These are phyloP conservation scores for Leucoptera coffeella DNA, from an alignment of 2,888 invertebrate species.

Conservation along the genomic window DNA sequence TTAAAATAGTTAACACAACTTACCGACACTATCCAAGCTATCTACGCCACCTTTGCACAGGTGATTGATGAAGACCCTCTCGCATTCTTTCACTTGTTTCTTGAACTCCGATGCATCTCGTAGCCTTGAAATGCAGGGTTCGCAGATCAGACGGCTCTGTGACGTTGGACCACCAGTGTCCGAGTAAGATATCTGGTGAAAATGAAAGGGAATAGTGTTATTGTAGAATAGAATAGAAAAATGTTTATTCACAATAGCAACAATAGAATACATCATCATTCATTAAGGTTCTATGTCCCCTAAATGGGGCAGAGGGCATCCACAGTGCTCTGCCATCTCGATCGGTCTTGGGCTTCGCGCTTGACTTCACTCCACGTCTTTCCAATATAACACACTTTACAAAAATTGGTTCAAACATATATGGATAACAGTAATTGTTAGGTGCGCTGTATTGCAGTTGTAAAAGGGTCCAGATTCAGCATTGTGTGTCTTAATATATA, in stretches of 20 bases:
- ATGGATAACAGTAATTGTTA: no score
- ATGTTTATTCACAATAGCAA: no score
- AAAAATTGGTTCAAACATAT: no score
- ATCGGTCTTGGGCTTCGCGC: background rate
- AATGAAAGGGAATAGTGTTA: background rate
- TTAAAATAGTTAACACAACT: no score
- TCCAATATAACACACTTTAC: no score
- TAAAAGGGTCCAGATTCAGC: no score
- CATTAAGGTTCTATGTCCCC: no score
- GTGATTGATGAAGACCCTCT: slow-evolving; percentile 31
- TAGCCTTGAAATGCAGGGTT: slow-evolving; percentile 33
- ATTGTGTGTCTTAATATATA: no score
- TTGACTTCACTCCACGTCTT: background rate
- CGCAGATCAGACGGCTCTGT: slow-evolving; percentile 37
- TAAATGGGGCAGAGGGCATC: no score
- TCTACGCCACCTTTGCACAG: slow-evolving; percentile 18
- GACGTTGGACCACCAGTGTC: slow-evolving; percentile 32
- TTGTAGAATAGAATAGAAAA: background rate
- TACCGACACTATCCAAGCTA: slow-evolving; percentile 8
- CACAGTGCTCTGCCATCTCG: no score
- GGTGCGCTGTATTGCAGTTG: no score
- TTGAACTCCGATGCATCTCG: slow-evolving; percentile 38
- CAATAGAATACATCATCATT: no score
- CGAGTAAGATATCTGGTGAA: slow-evolving; percentile 34
- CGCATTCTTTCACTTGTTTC: slow-evolving; percentile 33